These are phyloP conservation scores for Miichthys miiuy DNA, from an alignment of 2,797 vertebrate genomes.

Conservation along the genomic window DNA sequence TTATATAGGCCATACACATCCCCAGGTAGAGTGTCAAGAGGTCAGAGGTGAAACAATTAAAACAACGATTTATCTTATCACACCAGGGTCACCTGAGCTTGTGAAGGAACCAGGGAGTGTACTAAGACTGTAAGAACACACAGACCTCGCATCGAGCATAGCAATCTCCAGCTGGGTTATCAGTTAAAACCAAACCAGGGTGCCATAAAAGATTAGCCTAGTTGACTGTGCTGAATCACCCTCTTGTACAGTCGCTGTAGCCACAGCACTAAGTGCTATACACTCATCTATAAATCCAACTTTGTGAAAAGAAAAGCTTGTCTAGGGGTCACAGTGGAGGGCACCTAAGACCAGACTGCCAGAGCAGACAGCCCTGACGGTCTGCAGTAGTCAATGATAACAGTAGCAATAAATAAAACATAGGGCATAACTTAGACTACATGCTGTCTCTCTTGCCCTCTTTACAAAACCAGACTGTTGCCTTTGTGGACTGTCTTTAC, in stretches of 20 bases:
- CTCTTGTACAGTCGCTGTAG: constrained; percentile 36
- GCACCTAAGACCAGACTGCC: constrained; percentile 3
- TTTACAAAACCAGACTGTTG: background rate
- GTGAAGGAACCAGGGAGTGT: constrained; percentile 14
- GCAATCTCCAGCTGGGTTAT: constrained; percentile 57
- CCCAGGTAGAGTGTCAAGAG: constrained; percentile 42
- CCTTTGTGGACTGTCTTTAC: background rate
- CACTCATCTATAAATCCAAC: constrained; percentile 7
- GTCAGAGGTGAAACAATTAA: constrained; percentile 58
- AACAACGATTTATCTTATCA: constrained; percentile 68
- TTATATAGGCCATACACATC: constrained; percentile 42
- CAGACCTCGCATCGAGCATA: background rate
- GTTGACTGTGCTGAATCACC: constrained; percentile 64
- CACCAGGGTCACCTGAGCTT: constrained; percentile 38
- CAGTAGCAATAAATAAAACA: constrained; percentile 35
- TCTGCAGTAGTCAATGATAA: constrained; percentile 17
- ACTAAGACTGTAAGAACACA: constrained; percentile 10
- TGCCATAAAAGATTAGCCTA: constrained; percentile 73
- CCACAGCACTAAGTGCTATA: background rate
- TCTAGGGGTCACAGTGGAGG: constrained; percentile 15
- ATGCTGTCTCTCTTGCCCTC: background rate
- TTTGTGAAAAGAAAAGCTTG: constrained; percentile 6
- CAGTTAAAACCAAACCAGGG: constrained; percentile 68
- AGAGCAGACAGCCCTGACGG: background rate
- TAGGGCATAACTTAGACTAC: constrained; percentile 12